phyloP scores from a whole-genome alignment of 1,140 invertebrate genomes.

The Caenorhabditis briggsae region DNA sequence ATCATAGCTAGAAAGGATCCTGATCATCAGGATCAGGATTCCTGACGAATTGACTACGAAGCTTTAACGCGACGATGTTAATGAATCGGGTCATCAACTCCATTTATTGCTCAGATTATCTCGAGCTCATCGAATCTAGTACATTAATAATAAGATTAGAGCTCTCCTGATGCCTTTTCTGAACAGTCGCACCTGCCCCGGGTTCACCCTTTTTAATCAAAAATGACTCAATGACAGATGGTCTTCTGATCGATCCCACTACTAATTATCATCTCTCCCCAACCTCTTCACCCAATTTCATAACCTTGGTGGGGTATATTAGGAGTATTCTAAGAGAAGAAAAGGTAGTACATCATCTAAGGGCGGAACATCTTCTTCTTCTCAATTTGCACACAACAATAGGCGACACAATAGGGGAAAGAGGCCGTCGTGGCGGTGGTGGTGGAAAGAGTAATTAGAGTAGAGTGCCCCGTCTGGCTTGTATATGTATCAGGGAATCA shows the following conservation, averaged over 20 bases:
- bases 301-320: slow-evolving; percentile 1
- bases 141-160: too few relatives aligned
- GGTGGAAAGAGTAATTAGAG: neutral
- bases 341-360: slow-evolving; percentile 26
- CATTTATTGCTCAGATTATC: too few relatives aligned
- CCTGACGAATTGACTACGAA: too few relatives aligned
- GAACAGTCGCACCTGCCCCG: too few relatives aligned
- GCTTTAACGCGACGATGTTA: too few relatives aligned
- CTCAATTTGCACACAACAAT: slow-evolving; percentile 29
- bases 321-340: neutral
- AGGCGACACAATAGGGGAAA: neutral
- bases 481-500: too few relatives aligned
- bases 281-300: slow-evolving; percentile 16
- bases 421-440: neutral
- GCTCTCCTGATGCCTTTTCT: too few relatives aligned
- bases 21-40: too few relatives aligned
- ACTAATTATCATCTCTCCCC: slow-evolving; percentile 14
- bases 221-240: neutral
- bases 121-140: too few relatives aligned
- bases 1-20: too few relatives aligned
- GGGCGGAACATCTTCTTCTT: slow-evolving; percentile 30
- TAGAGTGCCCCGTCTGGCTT: neutral
- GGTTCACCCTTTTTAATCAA: too few relatives aligned
- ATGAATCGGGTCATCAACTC: too few relatives aligned
- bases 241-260: neutral